Conservation (phyloP, 2,113 vertebrate species). For the Dicaeum eximium region DNA sequence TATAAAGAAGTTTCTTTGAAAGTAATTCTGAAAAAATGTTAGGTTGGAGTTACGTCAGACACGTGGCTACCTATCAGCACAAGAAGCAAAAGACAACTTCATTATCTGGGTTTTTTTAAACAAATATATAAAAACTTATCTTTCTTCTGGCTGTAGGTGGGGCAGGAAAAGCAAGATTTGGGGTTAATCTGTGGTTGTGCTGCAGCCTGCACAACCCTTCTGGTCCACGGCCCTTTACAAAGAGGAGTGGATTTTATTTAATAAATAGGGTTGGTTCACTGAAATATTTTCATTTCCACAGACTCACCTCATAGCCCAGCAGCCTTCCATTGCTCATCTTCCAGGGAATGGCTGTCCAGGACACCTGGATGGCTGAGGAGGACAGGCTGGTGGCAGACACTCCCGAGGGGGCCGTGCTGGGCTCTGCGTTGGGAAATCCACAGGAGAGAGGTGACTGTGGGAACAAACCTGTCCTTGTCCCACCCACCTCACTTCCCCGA, state of each 20-base stretch:
- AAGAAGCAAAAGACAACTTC: not conserved
- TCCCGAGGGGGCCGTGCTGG: conserved; percentile 76
- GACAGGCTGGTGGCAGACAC: conserved; percentile 84
- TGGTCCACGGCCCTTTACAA: not conserved
- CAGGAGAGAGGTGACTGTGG: not conserved
- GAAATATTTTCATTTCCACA: not conserved
- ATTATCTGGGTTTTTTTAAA: not conserved
- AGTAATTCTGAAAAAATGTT: not conserved
- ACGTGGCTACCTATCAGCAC: not conserved
- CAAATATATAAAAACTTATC: not conserved
- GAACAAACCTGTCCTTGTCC: not conserved
- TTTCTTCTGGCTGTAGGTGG: not conserved
- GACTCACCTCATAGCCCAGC: conserved; percentile 90
- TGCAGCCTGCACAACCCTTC: fast-evolving
- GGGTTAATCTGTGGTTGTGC: not conserved
- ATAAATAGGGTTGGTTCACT: not conserved
- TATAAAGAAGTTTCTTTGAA: not conserved
- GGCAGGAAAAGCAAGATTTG: not conserved
- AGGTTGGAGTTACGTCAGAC: not conserved
- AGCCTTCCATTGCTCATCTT: conserved; percentile 82
- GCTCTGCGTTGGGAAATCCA: conserved; percentile 74
- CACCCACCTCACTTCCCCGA: not conserved
- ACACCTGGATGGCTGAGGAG: conserved; percentile 86
- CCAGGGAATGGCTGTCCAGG: conserved; percentile 80
- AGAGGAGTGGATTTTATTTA: not conserved